Base-by-base conservation (phyloP, 2,797 vertebrate species). In the Distichodus sexfasciatus region DNA sequence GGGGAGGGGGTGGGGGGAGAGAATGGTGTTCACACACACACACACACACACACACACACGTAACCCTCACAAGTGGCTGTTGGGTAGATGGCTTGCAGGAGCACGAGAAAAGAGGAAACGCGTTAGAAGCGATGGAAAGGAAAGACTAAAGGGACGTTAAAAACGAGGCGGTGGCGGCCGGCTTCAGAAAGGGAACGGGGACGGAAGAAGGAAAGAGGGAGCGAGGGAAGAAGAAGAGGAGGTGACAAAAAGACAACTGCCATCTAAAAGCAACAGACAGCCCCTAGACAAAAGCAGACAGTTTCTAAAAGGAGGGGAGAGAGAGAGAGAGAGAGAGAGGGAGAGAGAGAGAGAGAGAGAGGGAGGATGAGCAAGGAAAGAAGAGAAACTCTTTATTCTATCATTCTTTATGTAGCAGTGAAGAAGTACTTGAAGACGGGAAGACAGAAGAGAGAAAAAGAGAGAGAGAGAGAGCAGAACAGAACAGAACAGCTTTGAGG, bases 221-320 rank as follows among this genome's bases (percentile, higher is more conserved):
- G 84, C 83, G 76, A 78, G 81, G 79, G 76, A 83, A 84, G 86
- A 85, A 83, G 84, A 85, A 86, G 77, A 78, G n/a, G 78, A 69
- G 75, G 71, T 77, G 69, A 78, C 83, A 88, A 48, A 82, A 79
- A 84, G 81, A 85, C 85, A 84, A 84, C 78, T 79, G 74, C 79
- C 86, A 83, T 84, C 83, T 82, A 84, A 83, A 76, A 64, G 35
- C 40, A 64, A 66, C 41, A 43, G 51, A 24, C 26, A 54, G 6
- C 26, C 44, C 14, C 23, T 24, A 40, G 41, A 47, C 6, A 58
- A 53, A 53, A 12, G 28, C 26, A 44, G 17, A 12, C 23, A 11
- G 14, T 19, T 15, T 35, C 28, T 10, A 54, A 33, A 54, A n/a
- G 29, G 38, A 23, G 57, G 47, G 47, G 44, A 43, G 55, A 66